These are phyloP conservation scores for Alexandromys fortis DNA, from an alignment of 2,113 vertebrate species.

Conservation along the genomic window DNA sequence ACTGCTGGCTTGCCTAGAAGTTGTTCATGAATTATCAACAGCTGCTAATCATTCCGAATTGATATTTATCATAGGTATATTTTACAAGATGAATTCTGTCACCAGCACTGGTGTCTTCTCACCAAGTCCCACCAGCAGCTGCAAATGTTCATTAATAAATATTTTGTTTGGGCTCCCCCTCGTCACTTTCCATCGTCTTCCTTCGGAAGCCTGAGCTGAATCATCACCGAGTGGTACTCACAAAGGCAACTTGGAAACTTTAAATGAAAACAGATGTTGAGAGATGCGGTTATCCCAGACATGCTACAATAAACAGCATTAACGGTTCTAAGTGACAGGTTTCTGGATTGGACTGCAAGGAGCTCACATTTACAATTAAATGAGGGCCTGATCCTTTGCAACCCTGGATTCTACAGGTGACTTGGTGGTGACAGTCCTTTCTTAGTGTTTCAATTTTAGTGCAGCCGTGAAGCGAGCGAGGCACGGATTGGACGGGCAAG, in stretches of 20 bases:
- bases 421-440: conserved; percentile 16
- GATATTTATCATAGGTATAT: conserved; percentile 76
- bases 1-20: conserved; percentile 60
- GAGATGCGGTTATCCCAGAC: conserved; percentile 63
- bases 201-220: conserved; percentile 80
- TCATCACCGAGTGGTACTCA: background rate
- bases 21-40: conserved; percentile 78
- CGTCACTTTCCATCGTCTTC: conserved; percentile 72
- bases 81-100: conserved; percentile 87
- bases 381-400: conserved; percentile 40
- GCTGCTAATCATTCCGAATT: conserved; percentile 77
- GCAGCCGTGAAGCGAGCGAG: conserved; percentile 2
- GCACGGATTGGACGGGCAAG: conserved; percentile 31
- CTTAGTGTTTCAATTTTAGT: conserved; percentile 53
- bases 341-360: background rate
- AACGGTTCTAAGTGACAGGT: conserved; percentile 63
- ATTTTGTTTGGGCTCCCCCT: conserved; percentile 89
- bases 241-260: conserved; percentile 67
- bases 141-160: conserved; percentile 90
- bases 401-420: conserved; percentile 51
- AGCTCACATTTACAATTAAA: conserved; percentile 36
- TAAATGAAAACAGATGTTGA: conserved; percentile 79
- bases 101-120: conserved; percentile 84
- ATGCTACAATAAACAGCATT: conserved; percentile 61
- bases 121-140: conserved; percentile 91